A percentile compares a stretch with the other conserved stretches of the same genome.
Evolutionary conservation across 2,113 vertebrate genomes (phyloP).

Genomic region (Proterorhinus semilunaris): DNA sequence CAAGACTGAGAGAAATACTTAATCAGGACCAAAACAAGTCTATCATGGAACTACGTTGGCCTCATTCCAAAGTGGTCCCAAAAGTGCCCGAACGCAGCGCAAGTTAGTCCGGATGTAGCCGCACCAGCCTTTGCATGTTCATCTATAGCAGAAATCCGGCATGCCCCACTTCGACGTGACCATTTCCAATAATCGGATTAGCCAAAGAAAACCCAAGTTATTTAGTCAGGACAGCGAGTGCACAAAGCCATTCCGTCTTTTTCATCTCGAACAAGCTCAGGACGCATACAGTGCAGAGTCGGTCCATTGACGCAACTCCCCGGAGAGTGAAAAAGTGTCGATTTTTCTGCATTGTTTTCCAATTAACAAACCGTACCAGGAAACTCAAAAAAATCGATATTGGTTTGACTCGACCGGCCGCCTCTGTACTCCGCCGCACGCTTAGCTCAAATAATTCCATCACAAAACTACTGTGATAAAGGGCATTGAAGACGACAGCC

Average conservation of each 20-base stretch:
- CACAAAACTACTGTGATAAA: conserved; percentile 1
- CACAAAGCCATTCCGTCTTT: conserved; percentile 15
- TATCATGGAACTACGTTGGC: too few species aligned
- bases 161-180: not conserved
- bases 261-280: not conserved
- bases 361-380: too few species aligned
- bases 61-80: not conserved
- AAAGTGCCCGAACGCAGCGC: not conserved
- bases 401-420: not conserved
- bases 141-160: conserved; percentile 2
- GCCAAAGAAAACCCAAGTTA: conserved; percentile 28
- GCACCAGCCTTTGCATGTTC: not conserved
- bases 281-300: not conserved
- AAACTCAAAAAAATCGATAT: too few species aligned
- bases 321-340: too few species aligned
- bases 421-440: not conserved
- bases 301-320: not conserved
- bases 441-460: not conserved
- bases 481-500: not conserved
- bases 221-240: not conserved
- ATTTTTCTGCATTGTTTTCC: too few species aligned
- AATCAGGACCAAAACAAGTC: too few species aligned
- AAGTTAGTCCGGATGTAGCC: not conserved
- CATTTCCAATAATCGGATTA: not conserved
- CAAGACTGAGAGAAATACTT: too few species aligned